Base-by-base conservation (phyloP, 2,888 invertebrate genomes). In the Yponomeuta plumbellus region DNA sequence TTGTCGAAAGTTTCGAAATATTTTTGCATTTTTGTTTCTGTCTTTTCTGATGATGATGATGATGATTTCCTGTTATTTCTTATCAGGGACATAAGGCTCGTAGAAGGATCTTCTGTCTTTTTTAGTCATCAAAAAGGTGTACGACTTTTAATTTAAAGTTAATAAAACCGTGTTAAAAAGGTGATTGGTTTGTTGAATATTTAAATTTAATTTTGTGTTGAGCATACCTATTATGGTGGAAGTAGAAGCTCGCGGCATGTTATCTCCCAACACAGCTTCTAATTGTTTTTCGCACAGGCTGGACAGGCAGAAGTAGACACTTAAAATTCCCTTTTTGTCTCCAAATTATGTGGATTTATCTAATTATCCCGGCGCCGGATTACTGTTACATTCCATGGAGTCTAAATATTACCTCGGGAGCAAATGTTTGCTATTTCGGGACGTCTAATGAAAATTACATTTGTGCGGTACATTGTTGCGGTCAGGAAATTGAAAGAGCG, bases 401-500 rank as follows among this genome's bases (percentile, higher is more conserved):
- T 76, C 75, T 78, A 80, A 82, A 81, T 76, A 79, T 77, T 78
- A 78, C 75, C 75, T 72, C 70, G 69, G 70, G 68, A 65, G 70
- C 68, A 67, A 73, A 74, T 71, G 75, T 71, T 73, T 73, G 72
- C 80, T 67, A 76, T 22, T 59, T 22, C 22, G 59, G 13, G 21
- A 59, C 22, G 23, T 81, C 80, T 79, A 84, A 84, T 83, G 83
- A 81, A 83, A 83, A 81, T 80, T 80, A 83, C 80, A 75, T 83
- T 82, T 79, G 76, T 77, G 75, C 80, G 77, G 80, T 78, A 78
- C 83, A 80, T 78, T 77, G 81, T 83, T 84, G 85, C 79, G 85
- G 85, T 84, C 86, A 86, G 86, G 85, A 87, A 86, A 86, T 86
- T 84, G 86, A 85, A 84, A 85, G 83, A 84, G 80, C 80, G 80